Percentiles rank a stretch among this genome's conserved stretches.
These are phyloP conservation scores for Oceanodroma tethys DNA, from an alignment of 2,113 vertebrate genomes.

Conservation along the genomic window DNA sequence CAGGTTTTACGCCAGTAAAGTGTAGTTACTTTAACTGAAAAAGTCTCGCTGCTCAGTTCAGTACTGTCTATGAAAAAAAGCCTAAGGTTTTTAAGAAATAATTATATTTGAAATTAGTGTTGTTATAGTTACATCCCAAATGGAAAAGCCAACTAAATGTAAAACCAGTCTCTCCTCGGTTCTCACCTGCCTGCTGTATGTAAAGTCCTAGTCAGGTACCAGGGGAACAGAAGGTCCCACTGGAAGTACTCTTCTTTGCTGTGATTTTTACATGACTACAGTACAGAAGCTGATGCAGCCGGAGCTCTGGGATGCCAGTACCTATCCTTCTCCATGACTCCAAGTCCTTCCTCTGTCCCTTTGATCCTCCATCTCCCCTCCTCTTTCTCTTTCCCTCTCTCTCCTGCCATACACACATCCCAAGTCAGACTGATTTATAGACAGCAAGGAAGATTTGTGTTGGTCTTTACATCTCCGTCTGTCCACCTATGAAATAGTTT, in stretches of 20 bases:
- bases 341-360: not conserved
- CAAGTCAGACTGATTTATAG: not conserved
- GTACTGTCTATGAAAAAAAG: not conserved
- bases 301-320: not conserved
- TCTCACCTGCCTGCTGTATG: not conserved
- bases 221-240: not conserved
- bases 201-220: not conserved
- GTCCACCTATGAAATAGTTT: not conserved
- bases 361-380: not conserved
- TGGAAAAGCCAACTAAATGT: not conserved
- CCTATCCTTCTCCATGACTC: not conserved
- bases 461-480: not conserved
- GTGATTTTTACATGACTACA: not conserved
- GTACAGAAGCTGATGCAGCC: not conserved
- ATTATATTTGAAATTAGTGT: not conserved
- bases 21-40: not conserved
- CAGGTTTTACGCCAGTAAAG: not conserved
- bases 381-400: not conserved
- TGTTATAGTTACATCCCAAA: not conserved
- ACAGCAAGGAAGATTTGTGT: constrained; percentile 3
- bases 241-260: not conserved
- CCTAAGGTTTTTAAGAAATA: not conserved
- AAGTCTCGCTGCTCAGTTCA: not conserved
- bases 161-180: not conserved
- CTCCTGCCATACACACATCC: not conserved